These are phyloP conservation scores for Xenentodon cancila DNA, from an alignment of 2,797 vertebrate species.

Conservation along the genomic window DNA sequence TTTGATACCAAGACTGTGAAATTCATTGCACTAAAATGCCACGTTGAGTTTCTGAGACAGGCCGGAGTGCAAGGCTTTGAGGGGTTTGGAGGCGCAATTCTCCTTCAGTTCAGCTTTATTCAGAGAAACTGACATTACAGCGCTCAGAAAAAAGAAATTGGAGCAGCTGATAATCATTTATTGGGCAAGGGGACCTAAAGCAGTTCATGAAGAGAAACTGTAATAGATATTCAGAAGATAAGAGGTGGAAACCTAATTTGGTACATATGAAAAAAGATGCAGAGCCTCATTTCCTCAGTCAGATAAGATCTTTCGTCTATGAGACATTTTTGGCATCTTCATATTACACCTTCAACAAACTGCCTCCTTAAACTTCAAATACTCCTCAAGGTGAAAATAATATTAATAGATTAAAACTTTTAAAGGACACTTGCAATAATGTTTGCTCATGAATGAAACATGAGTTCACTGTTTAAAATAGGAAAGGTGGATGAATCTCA, in stretches of 20 bases:
- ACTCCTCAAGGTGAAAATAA: conserved; percentile 23
- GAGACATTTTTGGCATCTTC: conserved; percentile 48
- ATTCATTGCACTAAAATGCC: conserved; percentile 88
- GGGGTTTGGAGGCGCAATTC: conserved; percentile 47
- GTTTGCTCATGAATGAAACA: conserved; percentile 23
- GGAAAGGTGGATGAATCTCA: conserved; percentile 5
- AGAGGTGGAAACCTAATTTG: conserved; percentile 72
- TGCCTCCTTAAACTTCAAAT: conserved; percentile 26
- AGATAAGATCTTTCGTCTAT: conserved; percentile 56
- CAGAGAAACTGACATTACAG: conserved; percentile 59
- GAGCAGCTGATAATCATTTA: conserved; percentile 61
- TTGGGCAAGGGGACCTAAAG: conserved; percentile 63
- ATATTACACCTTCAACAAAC: conserved; percentile 37
- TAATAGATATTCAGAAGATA: conserved; percentile 71
- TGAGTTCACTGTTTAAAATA: conserved; percentile 22
- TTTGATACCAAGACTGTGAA: conserved; percentile 89
- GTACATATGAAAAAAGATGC: conserved; percentile 57
- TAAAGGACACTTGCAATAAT: conserved; percentile 14
- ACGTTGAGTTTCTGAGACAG: conserved; percentile 74
- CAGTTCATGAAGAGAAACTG: conserved; percentile 59
- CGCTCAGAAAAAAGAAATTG: conserved; percentile 29
- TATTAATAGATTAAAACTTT: conserved; percentile 12
- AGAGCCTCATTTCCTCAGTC: conserved; percentile 64
- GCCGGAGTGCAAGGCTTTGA: conserved; percentile 69
- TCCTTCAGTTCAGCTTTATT: conserved; percentile 56